phyloP scores from a whole-genome alignment of 2,797 vertebrate genomes.

The Bovichtus variegatus region DNA sequence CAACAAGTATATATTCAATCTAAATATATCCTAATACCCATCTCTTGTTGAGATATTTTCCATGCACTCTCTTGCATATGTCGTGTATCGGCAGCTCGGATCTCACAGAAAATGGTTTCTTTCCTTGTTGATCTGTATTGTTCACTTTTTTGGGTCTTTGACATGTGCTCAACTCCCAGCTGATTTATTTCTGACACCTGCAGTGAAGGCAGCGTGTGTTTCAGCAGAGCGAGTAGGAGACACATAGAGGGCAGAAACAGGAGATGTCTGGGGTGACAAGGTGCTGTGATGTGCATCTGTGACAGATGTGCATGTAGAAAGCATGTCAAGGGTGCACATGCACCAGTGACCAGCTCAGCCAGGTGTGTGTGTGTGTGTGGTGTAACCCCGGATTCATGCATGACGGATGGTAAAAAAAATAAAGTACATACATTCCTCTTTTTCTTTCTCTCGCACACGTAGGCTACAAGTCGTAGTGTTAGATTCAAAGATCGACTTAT shows the following conservation, averaged over 20 bases:
- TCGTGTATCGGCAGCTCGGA: neutral
- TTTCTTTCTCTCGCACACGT: neutral
- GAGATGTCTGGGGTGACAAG: conserved; percentile 21
- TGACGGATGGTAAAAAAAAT: conserved; percentile 18
- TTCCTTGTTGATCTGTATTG: conserved; percentile 9
- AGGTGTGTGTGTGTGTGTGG: conserved; percentile 51
- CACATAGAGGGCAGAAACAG: conserved; percentile 16
- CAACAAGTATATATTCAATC: too few species aligned
- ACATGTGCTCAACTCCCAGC: conserved; percentile 35
- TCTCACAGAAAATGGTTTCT: neutral
- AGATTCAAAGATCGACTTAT: neutral
- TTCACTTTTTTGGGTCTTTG: conserved; percentile 32
- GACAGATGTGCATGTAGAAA: conserved; percentile 72
- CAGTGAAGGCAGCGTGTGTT: conserved; percentile 30
- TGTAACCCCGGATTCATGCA: conserved; percentile 49
- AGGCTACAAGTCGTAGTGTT: neutral
- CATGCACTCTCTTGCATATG: neutral
- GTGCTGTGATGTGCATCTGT: conserved; percentile 51
- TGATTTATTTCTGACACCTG: conserved; percentile 43
- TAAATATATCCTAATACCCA: neutral
- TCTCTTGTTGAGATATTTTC: neutral
- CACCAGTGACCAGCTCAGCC: conserved; percentile 70
- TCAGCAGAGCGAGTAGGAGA: conserved; percentile 18
- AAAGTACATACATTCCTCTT: neutral
- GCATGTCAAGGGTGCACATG: conserved; percentile 61